phyloP scores from a whole-genome alignment of 2,113 vertebrate species.

The Corythaeola cristata region DNA sequence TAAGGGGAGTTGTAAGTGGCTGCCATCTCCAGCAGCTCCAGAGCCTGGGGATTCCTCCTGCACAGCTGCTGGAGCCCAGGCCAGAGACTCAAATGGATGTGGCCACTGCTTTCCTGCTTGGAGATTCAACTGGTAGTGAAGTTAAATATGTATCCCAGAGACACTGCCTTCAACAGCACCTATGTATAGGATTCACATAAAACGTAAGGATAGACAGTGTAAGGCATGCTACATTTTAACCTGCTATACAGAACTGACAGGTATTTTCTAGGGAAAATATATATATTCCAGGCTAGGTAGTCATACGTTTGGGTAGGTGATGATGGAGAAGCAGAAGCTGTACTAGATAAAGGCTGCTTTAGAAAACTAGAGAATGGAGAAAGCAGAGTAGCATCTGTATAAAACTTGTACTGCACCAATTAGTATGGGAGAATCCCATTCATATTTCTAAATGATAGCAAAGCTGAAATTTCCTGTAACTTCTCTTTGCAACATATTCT shows the following conservation, averaged over 20 bases:
- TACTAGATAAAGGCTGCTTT: background rate
- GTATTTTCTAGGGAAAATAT: background rate
- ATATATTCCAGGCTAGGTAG: background rate
- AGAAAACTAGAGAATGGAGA: background rate
- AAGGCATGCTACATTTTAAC: background rate
- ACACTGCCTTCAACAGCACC: no score
- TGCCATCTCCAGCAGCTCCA: background rate
- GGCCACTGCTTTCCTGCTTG: background rate
- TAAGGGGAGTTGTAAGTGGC: background rate
- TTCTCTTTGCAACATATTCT: background rate
- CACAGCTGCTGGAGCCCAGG: background rate
- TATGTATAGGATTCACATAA: fast-evolving
- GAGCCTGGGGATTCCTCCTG: background rate
- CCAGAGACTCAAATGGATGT: background rate
- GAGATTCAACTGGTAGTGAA: background rate
- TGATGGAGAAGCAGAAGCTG: background rate
- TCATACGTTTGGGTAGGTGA: background rate
- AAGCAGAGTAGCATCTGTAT: background rate
- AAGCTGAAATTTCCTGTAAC: background rate
- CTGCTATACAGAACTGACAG: background rate
- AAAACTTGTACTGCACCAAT: background rate
- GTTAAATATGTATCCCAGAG: background rate
- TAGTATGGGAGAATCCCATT: background rate
- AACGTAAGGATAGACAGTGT: background rate
- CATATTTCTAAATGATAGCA: background rate